A percentile compares a stretch with the other conserved stretches of the same genome.
Evolutionary conservation across 2,113 vertebrate genomes (phyloP).

Genomic region (Panurus biarmicus): DNA sequence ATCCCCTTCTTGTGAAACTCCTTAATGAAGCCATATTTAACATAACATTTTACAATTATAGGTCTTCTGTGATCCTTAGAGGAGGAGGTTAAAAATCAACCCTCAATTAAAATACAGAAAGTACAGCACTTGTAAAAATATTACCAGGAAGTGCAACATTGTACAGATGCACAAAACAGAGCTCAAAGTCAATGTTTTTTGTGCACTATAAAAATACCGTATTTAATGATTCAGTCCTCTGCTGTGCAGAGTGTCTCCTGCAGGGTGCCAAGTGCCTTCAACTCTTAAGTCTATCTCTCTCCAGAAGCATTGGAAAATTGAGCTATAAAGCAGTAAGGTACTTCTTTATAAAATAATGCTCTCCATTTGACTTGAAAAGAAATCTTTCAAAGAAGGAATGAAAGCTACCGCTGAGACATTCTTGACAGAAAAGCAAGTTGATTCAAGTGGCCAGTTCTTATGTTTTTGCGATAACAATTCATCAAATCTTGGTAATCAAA

Average conservation of each 20-base stretch:
- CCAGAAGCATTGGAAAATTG: slow-evolving; percentile 33
- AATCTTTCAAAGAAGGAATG: slow-evolving; percentile 37
- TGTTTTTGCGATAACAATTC: slow-evolving; percentile 40
- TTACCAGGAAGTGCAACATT: neutral
- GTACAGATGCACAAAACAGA: neutral
- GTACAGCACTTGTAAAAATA: neutral
- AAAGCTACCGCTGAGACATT: slow-evolving; percentile 53
- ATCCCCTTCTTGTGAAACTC: neutral
- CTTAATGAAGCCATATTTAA: neutral
- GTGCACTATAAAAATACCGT: neutral
- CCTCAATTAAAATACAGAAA: neutral
- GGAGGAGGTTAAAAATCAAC: neutral
- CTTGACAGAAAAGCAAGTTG: slow-evolving; percentile 39
- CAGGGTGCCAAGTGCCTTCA: slow-evolving; percentile 43
- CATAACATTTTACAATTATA: neutral
- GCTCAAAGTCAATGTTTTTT: neutral
- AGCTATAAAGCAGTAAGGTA: slow-evolving; percentile 38
- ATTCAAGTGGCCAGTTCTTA: slow-evolving; percentile 50
- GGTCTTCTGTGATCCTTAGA: neutral
- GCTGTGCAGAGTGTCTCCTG: slow-evolving; percentile 1
- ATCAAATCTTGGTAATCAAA: slow-evolving; percentile 43
- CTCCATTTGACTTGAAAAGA: slow-evolving; percentile 39
- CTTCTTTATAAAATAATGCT: slow-evolving; percentile 46
- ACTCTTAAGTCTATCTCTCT: slow-evolving; percentile 4
- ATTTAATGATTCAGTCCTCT: slow-evolving; percentile 17